Base-by-base conservation (phyloP, 2,888 invertebrate genomes). In the Melikaiella ostensackeni region DNA sequence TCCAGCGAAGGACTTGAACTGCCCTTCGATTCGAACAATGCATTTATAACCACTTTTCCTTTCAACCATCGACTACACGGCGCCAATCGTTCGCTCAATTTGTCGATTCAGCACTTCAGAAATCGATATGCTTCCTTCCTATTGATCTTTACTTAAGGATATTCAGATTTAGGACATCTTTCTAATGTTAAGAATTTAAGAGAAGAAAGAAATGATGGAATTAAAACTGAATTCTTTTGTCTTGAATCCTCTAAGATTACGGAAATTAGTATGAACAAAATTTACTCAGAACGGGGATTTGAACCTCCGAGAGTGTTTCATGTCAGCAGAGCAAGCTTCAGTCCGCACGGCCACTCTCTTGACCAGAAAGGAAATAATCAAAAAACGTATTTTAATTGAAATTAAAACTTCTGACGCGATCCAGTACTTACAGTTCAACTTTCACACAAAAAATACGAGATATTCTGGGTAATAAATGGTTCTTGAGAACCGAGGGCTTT, bases 1-100 rank as follows among this genome's bases (percentile, higher is more conserved):
- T 70, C 70, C n/a, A 70, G 50, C 21, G 70, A 70, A 70, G 70
- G 70, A 70, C 70, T 70, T 46, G 70, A 70, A 70, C 50, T 70
- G 70, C 70, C 70, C 70, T 70, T 46, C 70, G 50, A n/a, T 30
- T 55, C 30, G 50, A 70, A 70, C 70, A 70, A 70, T 70, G 70
- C 46, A 50, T 66, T 42, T 24, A 66, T 46, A 46, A 66, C 66
- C 46, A 46, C 70, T 30, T 70, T 70, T n/a, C 46, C 46, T n/a
- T 46, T 70, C 70, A 70, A 30, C 46, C 13, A 42, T 24, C 38
- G 6, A 24, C 64, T 38, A 46, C 16, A 4, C 46, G 30, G 50
- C 50, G n/a, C 33, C 50, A 8, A 70, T 70, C 70, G 50, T 55
- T 70, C 30, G n/a, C n/a, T 70, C 33, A 46, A 70, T 70, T 70